phyloP scores from a whole-genome alignment of 2,797 vertebrate species.

The Cottoperca gobio region DNA sequence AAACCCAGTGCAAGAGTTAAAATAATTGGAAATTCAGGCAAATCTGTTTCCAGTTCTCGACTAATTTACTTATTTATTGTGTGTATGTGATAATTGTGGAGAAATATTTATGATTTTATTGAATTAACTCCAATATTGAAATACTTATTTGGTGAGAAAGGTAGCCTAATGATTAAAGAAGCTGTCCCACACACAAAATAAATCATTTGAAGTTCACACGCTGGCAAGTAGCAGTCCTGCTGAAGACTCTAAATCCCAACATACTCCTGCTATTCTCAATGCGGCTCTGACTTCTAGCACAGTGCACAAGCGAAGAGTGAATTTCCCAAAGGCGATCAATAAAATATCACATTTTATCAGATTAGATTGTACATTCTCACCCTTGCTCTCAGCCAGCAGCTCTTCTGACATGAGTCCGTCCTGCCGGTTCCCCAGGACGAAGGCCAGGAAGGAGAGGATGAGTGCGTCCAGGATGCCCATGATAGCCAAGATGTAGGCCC shows the following conservation, averaged over 20 bases:
- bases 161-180: neutral
- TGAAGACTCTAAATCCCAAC: neutral
- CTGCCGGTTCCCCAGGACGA: conserved; percentile 95
- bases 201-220: neutral
- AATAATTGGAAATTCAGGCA: neutral
- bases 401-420: conserved; percentile 95
- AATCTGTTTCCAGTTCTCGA: neutral
- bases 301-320: neutral
- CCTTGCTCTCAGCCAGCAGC: conserved; percentile 96
- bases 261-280: neutral
- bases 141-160: neutral
- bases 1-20: neutral
- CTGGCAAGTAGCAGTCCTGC: neutral
- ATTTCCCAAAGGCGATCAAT: conserved; percentile 24
- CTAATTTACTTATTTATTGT: neutral
- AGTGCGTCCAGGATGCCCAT: conserved; percentile 96
- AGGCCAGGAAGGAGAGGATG: conserved; percentile 96
- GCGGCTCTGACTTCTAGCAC: neutral
- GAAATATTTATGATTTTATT: neutral
- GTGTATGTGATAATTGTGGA: neutral
- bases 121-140: neutral
- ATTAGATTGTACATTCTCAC: conserved; percentile 55
- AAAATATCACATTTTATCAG: conserved; percentile 23
- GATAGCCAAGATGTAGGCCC: conserved; percentile 97
- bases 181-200: neutral